phyloP scores from a whole-genome alignment of 2,888 invertebrate genomes.

The Macaria liturata region DNA sequence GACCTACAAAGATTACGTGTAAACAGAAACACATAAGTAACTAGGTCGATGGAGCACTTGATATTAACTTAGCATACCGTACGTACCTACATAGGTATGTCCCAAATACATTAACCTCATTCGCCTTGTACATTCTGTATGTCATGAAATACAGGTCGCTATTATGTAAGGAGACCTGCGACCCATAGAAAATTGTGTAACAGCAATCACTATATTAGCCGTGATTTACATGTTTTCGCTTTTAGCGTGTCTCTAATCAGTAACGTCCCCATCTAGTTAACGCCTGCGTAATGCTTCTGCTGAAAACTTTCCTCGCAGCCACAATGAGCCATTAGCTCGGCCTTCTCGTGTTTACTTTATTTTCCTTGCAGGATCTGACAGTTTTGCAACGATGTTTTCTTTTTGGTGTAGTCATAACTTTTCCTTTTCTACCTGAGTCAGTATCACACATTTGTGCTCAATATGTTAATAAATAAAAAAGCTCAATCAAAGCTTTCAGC shows the following conservation, averaged over 20 bases:
- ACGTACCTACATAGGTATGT: neutral
- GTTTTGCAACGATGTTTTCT: no score
- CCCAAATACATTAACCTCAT: conserved; percentile 13
- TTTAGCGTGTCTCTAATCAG: conserved; percentile 71
- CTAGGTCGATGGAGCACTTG: neutral
- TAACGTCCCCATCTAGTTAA: conserved; percentile 52
- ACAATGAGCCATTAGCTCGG: no score
- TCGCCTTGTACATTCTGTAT: conserved; percentile 1
- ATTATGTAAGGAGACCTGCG: conserved; percentile 20
- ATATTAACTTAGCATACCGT: neutral
- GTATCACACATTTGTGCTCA: no score
- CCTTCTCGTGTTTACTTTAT: no score
- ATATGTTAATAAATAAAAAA: no score
- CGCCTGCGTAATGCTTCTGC: conserved; percentile 53
- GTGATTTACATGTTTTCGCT: conserved; percentile 74
- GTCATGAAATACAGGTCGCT: conserved; percentile 7
- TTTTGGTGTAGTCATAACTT: no score
- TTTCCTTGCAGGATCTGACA: no score
- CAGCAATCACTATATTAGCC: conserved; percentile 37
- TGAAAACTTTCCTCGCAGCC: conserved; percentile 19
- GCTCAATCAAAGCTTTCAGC: no score
- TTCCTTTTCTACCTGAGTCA: no score
- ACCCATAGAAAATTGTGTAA: conserved; percentile 47
- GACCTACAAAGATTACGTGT: no score
- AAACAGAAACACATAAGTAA: conserved; percentile 1